A percentile compares a stretch with the other conserved stretches of the same genome.
These are phyloP conservation scores for Plodia interpunctella DNA, from an alignment of 1,140 invertebrate species.

Conservation along the genomic window DNA sequence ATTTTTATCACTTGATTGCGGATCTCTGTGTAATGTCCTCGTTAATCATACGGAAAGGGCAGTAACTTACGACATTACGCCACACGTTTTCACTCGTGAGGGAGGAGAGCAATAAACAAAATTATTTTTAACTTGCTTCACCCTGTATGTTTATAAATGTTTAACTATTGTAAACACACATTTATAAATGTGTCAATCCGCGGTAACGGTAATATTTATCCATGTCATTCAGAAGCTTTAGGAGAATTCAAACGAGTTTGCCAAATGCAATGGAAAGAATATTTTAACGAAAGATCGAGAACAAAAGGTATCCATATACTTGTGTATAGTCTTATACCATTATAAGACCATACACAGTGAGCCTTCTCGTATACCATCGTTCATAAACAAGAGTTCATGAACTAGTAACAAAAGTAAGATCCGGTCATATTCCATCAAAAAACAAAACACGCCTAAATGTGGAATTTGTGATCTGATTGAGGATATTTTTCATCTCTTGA, in stretches of 20 bases:
- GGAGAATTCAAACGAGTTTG: background rate
- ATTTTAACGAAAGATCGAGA: conserved; percentile 6
- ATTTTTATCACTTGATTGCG: conserved; percentile 33
- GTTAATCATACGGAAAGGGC: conserved; percentile 24
- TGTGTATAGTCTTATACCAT: too few species aligned
- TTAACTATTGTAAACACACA: too few species aligned
- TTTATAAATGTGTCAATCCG: background rate
- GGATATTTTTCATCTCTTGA: background rate
- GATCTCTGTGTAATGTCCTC: conserved; percentile 24
- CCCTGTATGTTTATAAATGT: too few species aligned
- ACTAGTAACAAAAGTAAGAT: background rate
- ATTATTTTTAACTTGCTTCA: too few species aligned
- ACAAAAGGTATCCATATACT: background rate
- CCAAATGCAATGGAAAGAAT: background rate
- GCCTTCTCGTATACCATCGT: background rate
- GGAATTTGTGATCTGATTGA: background rate
- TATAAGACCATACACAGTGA: background rate
- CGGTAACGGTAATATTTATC: background rate
- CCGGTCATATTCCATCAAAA: background rate
- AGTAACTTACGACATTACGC: conserved; percentile 10
- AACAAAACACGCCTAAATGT: background rate
- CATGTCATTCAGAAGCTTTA: background rate
- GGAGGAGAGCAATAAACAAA: too few species aligned
- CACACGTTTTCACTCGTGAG: background rate
- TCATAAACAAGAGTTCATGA: background rate